Conservation (phyloP, 2,797 vertebrate species). For the Clarias fuscus region DNA sequence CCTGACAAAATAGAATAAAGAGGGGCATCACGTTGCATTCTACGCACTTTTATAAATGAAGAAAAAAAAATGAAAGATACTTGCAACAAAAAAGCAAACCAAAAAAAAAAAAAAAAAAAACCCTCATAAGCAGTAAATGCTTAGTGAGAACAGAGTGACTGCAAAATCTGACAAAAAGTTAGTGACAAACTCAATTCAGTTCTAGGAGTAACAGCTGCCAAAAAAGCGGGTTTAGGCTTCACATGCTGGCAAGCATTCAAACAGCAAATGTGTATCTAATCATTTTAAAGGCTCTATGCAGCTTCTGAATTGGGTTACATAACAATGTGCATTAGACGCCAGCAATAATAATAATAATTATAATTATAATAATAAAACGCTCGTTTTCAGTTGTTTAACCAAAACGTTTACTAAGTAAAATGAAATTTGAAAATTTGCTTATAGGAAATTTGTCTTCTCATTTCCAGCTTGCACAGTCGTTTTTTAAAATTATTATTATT, state of each 20-base stretch:
- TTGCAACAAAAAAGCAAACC: conserved; percentile 18
- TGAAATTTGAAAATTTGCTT: background rate
- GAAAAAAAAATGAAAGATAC: conserved; percentile 32
- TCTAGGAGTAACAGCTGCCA: conserved; percentile 29
- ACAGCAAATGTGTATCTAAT: conserved; percentile 78
- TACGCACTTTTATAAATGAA: conserved; percentile 34
- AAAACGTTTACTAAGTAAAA: background rate
- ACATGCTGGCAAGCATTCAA: conserved; percentile 72
- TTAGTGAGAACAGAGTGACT: conserved; percentile 36
- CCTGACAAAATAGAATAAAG: conserved; percentile 43
- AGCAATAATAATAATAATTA: background rate
- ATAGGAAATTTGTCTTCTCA: background rate
- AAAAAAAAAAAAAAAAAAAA: conserved; percentile 16
- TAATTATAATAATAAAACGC: background rate
- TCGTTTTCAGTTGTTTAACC: background rate
- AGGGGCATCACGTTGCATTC: conserved; percentile 31
- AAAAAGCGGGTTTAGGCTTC: conserved; percentile 56
- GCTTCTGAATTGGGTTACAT: conserved; percentile 76
- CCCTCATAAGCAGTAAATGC: conserved; percentile 14
- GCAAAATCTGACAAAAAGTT: conserved; percentile 31
- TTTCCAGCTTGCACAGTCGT: background rate
- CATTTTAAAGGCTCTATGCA: conserved; percentile 74
- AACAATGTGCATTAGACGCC: conserved; percentile 48
- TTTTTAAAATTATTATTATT: background rate
- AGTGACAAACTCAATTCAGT: conserved; percentile 36